phyloP scores from a whole-genome alignment of 2,113 vertebrate species.

The Colistium nudipinnis region DNA sequence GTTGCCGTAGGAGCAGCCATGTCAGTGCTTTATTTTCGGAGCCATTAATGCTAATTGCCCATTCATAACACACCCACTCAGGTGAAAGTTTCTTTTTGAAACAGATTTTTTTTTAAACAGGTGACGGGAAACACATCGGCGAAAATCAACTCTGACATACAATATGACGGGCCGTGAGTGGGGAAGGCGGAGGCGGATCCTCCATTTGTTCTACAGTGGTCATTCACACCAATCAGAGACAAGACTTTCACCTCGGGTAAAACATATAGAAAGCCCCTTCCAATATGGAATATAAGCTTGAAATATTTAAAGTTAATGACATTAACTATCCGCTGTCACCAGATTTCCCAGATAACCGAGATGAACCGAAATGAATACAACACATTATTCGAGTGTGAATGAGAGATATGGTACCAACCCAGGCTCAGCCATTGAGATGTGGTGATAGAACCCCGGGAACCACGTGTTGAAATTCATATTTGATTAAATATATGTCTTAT shows the following conservation, averaged over 20 bases:
- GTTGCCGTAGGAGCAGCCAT: neutral
- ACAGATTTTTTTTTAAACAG: too few relatives aligned
- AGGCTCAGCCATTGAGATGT: neutral
- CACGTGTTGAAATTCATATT: neutral
- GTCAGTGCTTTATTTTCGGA: neutral
- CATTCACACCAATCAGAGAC: conserved; percentile 1
- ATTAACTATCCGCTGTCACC: neutral
- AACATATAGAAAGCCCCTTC: neutral
- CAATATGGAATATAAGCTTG: too few relatives aligned
- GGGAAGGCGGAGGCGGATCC: conserved; percentile 37
- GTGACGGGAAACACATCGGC: neutral
- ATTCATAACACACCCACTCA: neutral
- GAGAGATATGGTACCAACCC: neutral
- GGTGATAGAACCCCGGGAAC: neutral
- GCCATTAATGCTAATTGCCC: neutral
- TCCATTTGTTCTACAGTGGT: conserved; percentile 8
- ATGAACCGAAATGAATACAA: neutral
- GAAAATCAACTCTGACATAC: conserved; percentile 8
- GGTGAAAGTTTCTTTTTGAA: neutral
- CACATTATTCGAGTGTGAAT: neutral
- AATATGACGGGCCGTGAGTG: conserved; percentile 12
- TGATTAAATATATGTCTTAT: neutral
- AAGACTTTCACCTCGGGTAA: neutral
- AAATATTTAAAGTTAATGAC: too few relatives aligned
- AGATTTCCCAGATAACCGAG: neutral